Evolutionary conservation across 1,140 invertebrate genomes (phyloP).

Genomic region (Bombus ignitus): DNA sequence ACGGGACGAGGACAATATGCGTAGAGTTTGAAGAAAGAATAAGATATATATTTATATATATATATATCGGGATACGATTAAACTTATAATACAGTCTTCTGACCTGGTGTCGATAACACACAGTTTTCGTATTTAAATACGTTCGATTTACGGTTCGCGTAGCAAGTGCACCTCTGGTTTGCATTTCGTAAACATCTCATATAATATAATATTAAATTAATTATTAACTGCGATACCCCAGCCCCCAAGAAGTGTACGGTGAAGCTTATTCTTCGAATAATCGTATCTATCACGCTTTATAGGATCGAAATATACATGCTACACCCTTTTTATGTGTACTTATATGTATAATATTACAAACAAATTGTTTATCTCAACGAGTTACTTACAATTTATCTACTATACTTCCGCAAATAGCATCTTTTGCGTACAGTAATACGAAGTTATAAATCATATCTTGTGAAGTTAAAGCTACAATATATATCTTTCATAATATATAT

Average conservation of each 20-base stretch:
- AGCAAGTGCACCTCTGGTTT: background rate
- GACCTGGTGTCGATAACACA: slow-evolving; percentile 24
- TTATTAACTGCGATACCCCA: slow-evolving; percentile 22
- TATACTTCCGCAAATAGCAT: slow-evolving; percentile 11
- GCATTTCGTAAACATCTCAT: background rate
- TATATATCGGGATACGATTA: slow-evolving; percentile 19
- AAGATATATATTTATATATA: background rate
- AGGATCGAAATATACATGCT: slow-evolving; percentile 20
- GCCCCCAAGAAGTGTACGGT: background rate
- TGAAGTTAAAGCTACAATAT: slow-evolving; percentile 44
- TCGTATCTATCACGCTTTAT: slow-evolving; percentile 21
- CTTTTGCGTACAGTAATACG: background rate
- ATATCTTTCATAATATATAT: slow-evolving; percentile 32
- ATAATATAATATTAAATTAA: slow-evolving; percentile 20
- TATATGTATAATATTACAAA: background rate
- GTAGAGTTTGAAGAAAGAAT: slow-evolving; percentile 26
- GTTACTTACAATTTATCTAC: background rate
- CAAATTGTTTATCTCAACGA: slow-evolving; percentile 22
- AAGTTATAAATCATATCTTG: slow-evolving; percentile 19
- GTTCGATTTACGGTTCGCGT: background rate
- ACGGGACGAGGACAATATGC: slow-evolving; percentile 24
- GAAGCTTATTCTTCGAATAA: slow-evolving; percentile 16
- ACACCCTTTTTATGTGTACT: background rate
- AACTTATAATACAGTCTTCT: slow-evolving; percentile 56
- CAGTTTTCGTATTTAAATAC: slow-evolving; percentile 24